Evolutionary conservation across 2,888 invertebrate species (phyloP).

Genomic region (Ditula angustiorana): DNA sequence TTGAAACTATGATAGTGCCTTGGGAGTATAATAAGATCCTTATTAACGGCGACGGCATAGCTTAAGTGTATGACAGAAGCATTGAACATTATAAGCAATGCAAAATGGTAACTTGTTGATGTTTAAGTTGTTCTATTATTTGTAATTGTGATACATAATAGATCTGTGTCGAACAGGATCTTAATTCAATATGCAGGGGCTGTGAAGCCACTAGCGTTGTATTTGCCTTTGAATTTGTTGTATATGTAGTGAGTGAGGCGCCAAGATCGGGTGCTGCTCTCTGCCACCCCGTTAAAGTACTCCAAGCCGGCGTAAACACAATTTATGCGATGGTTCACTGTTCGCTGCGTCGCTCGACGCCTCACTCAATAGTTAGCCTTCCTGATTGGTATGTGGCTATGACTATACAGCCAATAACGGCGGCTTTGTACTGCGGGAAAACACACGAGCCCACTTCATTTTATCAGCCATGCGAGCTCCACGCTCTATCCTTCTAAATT

Average conservation of each 20-base stretch:
- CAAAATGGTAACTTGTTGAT: neutral
- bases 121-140: neutral
- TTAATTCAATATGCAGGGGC: conserved; percentile 2
- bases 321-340: conserved; percentile 45
- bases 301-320: conserved; percentile 47
- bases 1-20: neutral
- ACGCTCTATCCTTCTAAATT: conserved; percentile 20
- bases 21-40: neutral
- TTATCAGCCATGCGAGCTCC: conserved; percentile 34
- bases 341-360: conserved; percentile 42
- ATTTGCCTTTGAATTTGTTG: conserved; percentile 32
- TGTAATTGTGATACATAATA: neutral
- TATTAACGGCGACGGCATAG: neutral
- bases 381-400: conserved; percentile 52
- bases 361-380: conserved; percentile 47
- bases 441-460: conserved; percentile 46
- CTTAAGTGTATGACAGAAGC: neutral
- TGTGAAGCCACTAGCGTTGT: conserved; percentile 19
- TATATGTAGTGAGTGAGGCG: conserved; percentile 15
- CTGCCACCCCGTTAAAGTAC: conserved; percentile 33
- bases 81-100: neutral
- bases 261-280: conserved; percentile 25
- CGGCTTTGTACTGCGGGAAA: conserved; percentile 46
- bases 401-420: conserved; percentile 47
- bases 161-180: neutral